phyloP scores from a whole-genome alignment of 2,888 invertebrate genomes.

The Subacronicta megacephala region DNA sequence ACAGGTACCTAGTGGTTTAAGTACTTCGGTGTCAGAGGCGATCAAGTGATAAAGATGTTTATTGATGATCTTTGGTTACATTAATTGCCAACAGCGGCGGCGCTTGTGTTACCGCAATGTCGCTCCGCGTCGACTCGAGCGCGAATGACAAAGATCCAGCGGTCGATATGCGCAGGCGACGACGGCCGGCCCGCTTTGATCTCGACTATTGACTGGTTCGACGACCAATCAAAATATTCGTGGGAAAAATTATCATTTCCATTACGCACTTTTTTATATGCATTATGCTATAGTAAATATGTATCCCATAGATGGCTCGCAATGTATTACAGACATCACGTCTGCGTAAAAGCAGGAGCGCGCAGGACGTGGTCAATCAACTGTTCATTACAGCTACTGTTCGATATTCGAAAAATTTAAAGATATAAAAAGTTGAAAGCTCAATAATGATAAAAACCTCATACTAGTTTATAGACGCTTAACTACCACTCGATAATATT shows the following conservation, averaged over 20 bases:
- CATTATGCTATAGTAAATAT: constrained; percentile 32
- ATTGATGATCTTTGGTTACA: constrained; percentile 88
- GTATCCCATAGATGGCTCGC: constrained; percentile 30
- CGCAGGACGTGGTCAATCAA: constrained; percentile 36
- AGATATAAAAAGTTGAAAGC: constrained; percentile 61
- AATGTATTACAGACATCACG: constrained; percentile 39
- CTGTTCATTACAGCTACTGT: constrained; percentile 51
- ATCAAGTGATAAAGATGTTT: constrained; percentile 89
- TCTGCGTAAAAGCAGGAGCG: constrained; percentile 24
- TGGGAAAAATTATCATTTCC: constrained; percentile 60
- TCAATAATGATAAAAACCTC: constrained; percentile 65
- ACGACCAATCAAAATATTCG: constrained; percentile 84
- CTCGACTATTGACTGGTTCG: constrained; percentile 76
- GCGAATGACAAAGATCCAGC: constrained; percentile 86
- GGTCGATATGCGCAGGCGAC: constrained; percentile 76
- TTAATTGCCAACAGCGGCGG: constrained; percentile 88
- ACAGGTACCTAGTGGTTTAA: constrained; percentile 79
- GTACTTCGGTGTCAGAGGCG: constrained; percentile 81
- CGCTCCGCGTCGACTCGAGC: constrained; percentile 74
- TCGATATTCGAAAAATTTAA: constrained; percentile 61
- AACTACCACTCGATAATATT: constrained; percentile 66
- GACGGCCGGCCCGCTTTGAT: constrained; percentile 81
- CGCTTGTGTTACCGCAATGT: constrained; percentile 80
- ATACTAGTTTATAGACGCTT: constrained; percentile 74
- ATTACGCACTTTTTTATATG: constrained; percentile 43